phyloP scores from a whole-genome alignment of 2,888 invertebrate species.

The Trichopria drosophilae region DNA sequence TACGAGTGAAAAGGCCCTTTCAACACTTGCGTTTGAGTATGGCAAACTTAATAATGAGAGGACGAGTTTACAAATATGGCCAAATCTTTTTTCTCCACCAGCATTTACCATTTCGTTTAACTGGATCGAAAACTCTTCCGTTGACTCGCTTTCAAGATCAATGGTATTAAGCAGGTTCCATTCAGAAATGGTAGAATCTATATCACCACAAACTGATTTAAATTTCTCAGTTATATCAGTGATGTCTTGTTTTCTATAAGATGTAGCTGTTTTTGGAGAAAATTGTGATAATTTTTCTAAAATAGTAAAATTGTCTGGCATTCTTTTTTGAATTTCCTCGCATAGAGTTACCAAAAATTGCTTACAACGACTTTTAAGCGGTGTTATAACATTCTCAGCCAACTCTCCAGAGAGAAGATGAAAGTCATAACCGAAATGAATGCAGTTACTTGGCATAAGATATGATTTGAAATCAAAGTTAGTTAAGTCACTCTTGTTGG shows the following conservation, averaged over 20 bases:
- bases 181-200: constrained; percentile 32
- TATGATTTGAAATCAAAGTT: constrained; percentile 39
- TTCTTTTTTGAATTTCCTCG: constrained; percentile 36
- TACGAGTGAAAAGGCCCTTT: constrained; percentile 33
- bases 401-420: no score
- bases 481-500: constrained; percentile 33
- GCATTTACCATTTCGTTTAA: constrained; percentile 22
- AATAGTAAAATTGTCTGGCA: constrained; percentile 39
- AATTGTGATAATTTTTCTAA: constrained; percentile 33
- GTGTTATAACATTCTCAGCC: constrained; percentile 24
- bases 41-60: constrained; percentile 26
- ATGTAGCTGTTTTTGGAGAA: constrained; percentile 31
- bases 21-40: constrained; percentile 35
- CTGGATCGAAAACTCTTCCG: constrained; percentile 27
- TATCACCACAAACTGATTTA: constrained; percentile 28
- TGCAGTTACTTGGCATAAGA: constrained; percentile 40
- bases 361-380: constrained; percentile 35
- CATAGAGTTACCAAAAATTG: constrained; percentile 33
- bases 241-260: constrained; percentile 32
- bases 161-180: constrained; percentile 33
- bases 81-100: constrained; percentile 29
- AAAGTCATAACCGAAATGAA: constrained; percentile 41
- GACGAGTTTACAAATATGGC: constrained; percentile 30
- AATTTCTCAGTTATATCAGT: constrained; percentile 26
- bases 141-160: constrained; percentile 21